These are phyloP conservation scores for Notarius quadriscutis DNA, from an alignment of 2,113 vertebrate genomes.

Conservation along the genomic window DNA sequence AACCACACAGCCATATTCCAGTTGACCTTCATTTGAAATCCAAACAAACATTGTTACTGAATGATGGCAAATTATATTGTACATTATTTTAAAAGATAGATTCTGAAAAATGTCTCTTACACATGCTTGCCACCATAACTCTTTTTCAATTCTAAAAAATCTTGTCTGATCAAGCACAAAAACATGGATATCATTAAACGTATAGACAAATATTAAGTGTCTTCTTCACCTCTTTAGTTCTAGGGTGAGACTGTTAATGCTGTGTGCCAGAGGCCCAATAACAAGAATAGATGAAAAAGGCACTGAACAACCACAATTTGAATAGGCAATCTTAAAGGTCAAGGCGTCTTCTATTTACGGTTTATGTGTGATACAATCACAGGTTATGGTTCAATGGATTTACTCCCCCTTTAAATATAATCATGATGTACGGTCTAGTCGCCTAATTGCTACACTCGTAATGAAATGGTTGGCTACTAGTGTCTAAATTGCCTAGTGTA, in stretches of 20 bases:
- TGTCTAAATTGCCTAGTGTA: constrained; percentile 39
- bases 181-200: background rate
- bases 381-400: constrained; percentile 60
- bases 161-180: background rate
- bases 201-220: background rate
- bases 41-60: background rate
- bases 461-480: constrained; percentile 52
- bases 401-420: constrained; percentile 56
- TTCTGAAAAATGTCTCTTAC: background rate
- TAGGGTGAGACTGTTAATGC: constrained; percentile 14
- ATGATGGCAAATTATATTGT: background rate
- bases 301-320: constrained; percentile 41
- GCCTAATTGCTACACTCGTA: constrained; percentile 54
- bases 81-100: background rate
- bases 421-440: constrained; percentile 55
- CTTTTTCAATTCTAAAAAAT: background rate
- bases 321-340: constrained; percentile 55
- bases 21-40: background rate
- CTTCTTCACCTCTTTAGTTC: background rate
- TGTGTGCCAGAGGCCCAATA: constrained; percentile 8
- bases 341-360: constrained; percentile 56
- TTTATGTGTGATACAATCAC: constrained; percentile 58
- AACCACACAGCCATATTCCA: constrained; percentile 8
- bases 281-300: constrained; percentile 46
- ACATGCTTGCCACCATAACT: background rate